phyloP scores from a whole-genome alignment of 2,113 vertebrate genomes.

The Cyprinodon brontotheroides region DNA sequence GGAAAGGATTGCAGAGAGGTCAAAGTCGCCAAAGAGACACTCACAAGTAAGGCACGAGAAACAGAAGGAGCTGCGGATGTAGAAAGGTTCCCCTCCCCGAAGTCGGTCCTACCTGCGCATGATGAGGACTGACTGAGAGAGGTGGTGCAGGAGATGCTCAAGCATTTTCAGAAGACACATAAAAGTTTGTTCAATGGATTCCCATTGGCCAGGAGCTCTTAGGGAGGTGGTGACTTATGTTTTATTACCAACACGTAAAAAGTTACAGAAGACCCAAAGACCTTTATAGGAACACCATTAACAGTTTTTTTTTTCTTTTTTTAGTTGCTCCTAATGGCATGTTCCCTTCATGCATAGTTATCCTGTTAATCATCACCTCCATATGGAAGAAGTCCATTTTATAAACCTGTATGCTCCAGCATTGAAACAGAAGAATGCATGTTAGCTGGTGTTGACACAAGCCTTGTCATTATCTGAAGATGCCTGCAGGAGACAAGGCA shows the following conservation, averaged over 20 bases:
- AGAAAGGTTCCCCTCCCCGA: constrained; percentile 44
- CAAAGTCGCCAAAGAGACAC: constrained; percentile 12
- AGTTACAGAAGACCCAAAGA: constrained; percentile 55
- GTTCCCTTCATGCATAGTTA: constrained; percentile 64
- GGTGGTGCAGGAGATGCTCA: constrained; percentile 53
- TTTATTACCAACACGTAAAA: constrained; percentile 79
- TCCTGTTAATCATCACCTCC: constrained; percentile 66
- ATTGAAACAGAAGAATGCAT: constrained; percentile 43
- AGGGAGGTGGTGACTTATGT: constrained; percentile 69
- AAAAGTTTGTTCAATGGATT: constrained; percentile 62
- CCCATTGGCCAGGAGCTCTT: constrained; percentile 71
- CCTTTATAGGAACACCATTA: constrained; percentile 39
- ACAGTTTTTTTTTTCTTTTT: constrained; percentile 11
- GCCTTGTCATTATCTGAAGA: constrained; percentile 62
- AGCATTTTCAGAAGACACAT: constrained; percentile 67
- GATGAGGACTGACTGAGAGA: constrained; percentile 60
- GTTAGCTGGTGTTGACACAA: constrained; percentile 46
- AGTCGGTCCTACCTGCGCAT: constrained; percentile 74
- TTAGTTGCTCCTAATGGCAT: constrained; percentile 74
- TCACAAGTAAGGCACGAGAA: constrained; percentile 34
- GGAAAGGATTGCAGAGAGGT: constrained; percentile 17
- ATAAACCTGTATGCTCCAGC: constrained; percentile 46
- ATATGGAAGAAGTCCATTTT: constrained; percentile 48
- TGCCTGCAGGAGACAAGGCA: constrained; percentile 36
- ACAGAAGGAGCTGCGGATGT: constrained; percentile 41